Conservation (phyloP, 2,797 vertebrate species). For the Choloepus didactylus region DNA sequence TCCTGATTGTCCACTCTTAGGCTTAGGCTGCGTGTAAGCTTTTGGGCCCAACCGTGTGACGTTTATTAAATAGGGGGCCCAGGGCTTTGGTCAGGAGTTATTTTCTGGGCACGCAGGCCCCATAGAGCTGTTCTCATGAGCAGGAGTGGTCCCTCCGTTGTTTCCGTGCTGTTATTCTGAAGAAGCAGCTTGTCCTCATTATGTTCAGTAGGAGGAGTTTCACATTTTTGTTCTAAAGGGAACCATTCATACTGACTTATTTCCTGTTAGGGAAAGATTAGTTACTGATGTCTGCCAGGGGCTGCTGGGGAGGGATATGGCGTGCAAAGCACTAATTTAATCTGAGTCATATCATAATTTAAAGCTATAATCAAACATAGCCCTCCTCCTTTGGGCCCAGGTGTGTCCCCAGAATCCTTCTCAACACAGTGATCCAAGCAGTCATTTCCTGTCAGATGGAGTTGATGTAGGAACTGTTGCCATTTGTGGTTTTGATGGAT, state of each 20-base stretch:
- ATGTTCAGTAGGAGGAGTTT: not conserved
- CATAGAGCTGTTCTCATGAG: not conserved
- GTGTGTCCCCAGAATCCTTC: not conserved
- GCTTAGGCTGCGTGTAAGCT: not conserved
- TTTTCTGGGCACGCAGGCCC: not conserved
- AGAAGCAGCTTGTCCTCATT: not conserved
- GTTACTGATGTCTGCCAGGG: not conserved
- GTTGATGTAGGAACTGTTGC: not conserved
- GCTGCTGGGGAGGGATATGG: not conserved
- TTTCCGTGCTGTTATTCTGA: not conserved
- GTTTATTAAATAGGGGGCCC: not conserved
- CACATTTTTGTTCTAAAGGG: constrained; percentile 28
- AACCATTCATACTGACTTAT: not conserved
- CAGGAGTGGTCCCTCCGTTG: too few species aligned
- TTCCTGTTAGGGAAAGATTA: constrained; percentile 43
- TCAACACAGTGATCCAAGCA: not conserved
- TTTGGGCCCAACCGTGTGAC: not conserved
- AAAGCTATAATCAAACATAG: not conserved
- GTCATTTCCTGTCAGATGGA: not conserved
- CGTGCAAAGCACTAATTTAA: not conserved
- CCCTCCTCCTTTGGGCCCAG: not conserved
- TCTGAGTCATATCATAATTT: not conserved
- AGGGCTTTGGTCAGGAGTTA: not conserved
- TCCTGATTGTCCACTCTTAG: not conserved
- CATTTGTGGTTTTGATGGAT: not conserved